These are phyloP conservation scores for Cancer borealis DNA, from an alignment of 2,888 invertebrate genomes.

Conservation along the genomic window DNA sequence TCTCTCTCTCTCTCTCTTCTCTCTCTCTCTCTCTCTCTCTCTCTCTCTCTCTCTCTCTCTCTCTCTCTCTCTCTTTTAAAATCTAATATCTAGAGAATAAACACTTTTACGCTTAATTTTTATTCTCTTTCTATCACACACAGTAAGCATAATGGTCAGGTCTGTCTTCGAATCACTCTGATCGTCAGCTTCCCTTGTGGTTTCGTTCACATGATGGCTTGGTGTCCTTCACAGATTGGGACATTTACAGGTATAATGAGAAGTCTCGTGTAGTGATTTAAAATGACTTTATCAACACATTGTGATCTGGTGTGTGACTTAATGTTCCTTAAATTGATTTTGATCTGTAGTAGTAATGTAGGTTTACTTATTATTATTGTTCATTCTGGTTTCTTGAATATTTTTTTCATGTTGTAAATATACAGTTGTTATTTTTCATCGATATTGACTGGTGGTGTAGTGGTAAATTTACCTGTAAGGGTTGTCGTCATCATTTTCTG, in stretches of 20 bases:
- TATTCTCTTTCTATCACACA: too few relatives aligned
- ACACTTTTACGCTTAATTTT: too few relatives aligned
- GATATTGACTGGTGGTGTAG: neutral
- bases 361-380: neutral
- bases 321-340: neutral
- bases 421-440: neutral
- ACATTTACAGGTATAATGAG: too few relatives aligned
- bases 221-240: too few relatives aligned
- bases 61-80: too few relatives aligned
- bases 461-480: neutral
- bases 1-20: neutral
- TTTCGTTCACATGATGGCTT: too few relatives aligned
- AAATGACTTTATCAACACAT: neutral
- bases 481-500: neutral
- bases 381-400: neutral
- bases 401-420: neutral
- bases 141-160: too few relatives aligned
- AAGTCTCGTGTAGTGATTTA: too few relatives aligned
- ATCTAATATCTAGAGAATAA: too few relatives aligned
- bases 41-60: neutral
- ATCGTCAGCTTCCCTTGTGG: too few relatives aligned
- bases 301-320: neutral
- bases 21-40: slow-evolving; percentile 26
- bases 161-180: too few relatives aligned
- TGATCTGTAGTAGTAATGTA: neutral